Percentiles rank a stretch among this genome's conserved stretches.
Conservation (phyloP, 2,888 invertebrate species). For the Drosophila dives region DNA sequence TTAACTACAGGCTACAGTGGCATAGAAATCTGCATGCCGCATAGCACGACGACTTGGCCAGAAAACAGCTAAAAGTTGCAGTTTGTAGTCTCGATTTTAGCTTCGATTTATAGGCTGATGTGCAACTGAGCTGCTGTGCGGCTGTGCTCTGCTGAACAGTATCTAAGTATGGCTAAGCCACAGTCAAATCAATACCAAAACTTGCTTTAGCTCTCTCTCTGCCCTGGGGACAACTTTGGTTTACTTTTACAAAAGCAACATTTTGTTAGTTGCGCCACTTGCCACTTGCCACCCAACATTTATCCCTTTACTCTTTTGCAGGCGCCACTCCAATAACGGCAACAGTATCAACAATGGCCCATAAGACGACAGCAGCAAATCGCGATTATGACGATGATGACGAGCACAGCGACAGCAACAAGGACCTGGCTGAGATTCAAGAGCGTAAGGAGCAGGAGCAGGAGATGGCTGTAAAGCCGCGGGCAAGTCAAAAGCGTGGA, state of each 20-base stretch:
- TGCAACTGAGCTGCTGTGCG: not conserved
- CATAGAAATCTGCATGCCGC: constrained; percentile 63
- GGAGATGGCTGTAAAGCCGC: constrained; percentile 58
- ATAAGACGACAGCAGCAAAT: constrained; percentile 74
- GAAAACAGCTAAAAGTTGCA: constrained; percentile 29
- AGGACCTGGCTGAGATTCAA: constrained; percentile 7
- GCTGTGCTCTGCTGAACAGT: not conserved
- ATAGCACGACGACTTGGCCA: constrained; percentile 4
- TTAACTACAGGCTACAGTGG: constrained; percentile 30
- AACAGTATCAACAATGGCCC: constrained; percentile 40
- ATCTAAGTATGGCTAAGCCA: constrained; percentile 2
- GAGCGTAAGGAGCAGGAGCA: not conserved
- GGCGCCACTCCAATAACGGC: constrained; percentile 49
- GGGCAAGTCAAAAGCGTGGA: constrained; percentile 75
- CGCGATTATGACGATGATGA: constrained; percentile 81
- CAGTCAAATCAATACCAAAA: not conserved
- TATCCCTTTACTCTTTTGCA: constrained; percentile 58
- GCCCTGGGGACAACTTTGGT: constrained; percentile 11
- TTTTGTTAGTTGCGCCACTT: constrained; percentile 71
- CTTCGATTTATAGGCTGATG: not conserved
- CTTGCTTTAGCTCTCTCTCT: too few species aligned
- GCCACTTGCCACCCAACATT: constrained; percentile 60
- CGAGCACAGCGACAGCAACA: constrained; percentile 69
- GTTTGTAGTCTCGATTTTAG: not conserved
- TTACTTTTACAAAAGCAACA: constrained; percentile 76